Base-by-base conservation (phyloP, 30 jellyfish, hydroid and myxozoan species). In the Hydractinia symbiolongicarpus region DNA sequence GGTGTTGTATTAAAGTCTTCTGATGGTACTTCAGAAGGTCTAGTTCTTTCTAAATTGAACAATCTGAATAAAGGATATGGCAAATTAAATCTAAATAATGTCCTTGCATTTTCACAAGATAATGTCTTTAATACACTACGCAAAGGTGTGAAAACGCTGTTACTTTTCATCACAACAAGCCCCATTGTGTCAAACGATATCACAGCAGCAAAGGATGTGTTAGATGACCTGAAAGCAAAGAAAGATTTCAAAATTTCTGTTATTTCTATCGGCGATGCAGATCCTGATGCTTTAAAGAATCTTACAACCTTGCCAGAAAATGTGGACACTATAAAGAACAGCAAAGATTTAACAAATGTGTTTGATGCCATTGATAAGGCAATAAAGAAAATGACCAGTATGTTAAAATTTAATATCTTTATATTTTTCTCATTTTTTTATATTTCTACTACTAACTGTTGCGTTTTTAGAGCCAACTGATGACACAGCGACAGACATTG, bases 221-320 rank as follows among this genome's bases (percentile, higher is more conserved):
- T 62, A 50, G 30, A 62, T 6, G 30, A 57, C n/a, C n/a, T n/a
- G n/a, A n/a, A n/a, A n/a, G n/a, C n/a, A n/a, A n/a, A n/a, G n/a
- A n/a, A 5, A 62, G 73, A 62, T 62, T 62, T 5, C 16, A 62
- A 61, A 56, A 76, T 89, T n/a, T 81, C 84, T 51, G 81, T 89
- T 54, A 83, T 89, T 68, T 86, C 81, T 15, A 49, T 84, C 57
- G 92, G 92, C 17, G 52, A 78, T 10, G 88, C 73, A 8, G 85
- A 50, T 4, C 58, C 49, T 50, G 72, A 53, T 14, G 51, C 67
- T 8, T 71, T 84, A 58, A 51, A 73, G 17, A 16, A 81, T 0
- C 19, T 89, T 20, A 85, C 96, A 15, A 84, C 62, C 54, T 81
- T 75, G 40, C 20, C 69, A 54, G 0, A 67, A 14, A 55, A 83